phyloP scores from a whole-genome alignment of 2,797 vertebrate species.

The Schizopygopsis malacanthus region DNA sequence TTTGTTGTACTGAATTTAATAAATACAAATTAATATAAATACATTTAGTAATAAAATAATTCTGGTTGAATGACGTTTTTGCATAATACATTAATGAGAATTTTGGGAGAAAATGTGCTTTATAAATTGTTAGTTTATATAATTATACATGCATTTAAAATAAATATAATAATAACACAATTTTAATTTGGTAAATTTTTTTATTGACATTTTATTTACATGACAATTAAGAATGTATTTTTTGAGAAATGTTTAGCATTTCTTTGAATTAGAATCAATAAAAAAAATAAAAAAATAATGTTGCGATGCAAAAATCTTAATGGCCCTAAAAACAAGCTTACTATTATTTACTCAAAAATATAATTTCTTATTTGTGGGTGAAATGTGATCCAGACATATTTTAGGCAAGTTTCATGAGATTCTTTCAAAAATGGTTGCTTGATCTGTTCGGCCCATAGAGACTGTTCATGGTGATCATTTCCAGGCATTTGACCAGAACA shows the following conservation, averaged over 20 bases:
- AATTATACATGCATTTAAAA: background rate
- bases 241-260: background rate
- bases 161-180: background rate
- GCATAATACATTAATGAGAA: background rate
- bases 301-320: background rate
- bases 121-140: background rate
- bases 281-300: background rate
- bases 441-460: background rate
- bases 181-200: background rate
- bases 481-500: background rate
- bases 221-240: background rate
- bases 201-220: background rate
- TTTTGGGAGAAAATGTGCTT: background rate
- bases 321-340: background rate
- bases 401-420: background rate
- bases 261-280: background rate
- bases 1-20: background rate
- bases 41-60: background rate
- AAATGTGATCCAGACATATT: background rate
- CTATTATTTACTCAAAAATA: background rate
- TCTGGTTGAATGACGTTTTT: background rate
- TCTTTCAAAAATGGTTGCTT: background rate
- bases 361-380: background rate
- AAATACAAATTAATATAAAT: background rate
- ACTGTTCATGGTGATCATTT: background rate